Evolutionary conservation across 2,888 invertebrate species (phyloP).

Genomic region (Pseudanteris insignis): DNA sequence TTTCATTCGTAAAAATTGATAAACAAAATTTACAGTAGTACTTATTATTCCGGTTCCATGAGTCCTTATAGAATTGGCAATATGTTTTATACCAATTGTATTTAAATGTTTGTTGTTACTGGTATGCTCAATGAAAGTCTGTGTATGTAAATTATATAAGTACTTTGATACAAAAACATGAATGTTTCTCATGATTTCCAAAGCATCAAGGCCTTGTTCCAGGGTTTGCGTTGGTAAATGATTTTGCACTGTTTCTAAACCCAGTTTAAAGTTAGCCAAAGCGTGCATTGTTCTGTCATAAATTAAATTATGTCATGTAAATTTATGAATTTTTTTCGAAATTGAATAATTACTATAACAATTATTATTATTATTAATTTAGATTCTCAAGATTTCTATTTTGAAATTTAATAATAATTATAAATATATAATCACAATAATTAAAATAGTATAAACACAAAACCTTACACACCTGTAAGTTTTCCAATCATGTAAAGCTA

Average conservation of each 20-base stretch:
- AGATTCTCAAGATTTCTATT: too few species aligned
- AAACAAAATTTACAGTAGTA: slow-evolving; percentile 91
- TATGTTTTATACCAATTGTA: slow-evolving; percentile 93
- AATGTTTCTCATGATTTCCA: slow-evolving; percentile 96
- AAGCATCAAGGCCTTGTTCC: slow-evolving; percentile 95
- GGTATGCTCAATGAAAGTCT: slow-evolving; percentile 91
- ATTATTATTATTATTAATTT: too few species aligned
- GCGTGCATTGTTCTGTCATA: slow-evolving; percentile 96
- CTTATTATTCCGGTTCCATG: slow-evolving; percentile 97
- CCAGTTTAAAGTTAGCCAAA: slow-evolving; percentile 85
- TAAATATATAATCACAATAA: too few species aligned
- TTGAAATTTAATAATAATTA: too few species aligned
- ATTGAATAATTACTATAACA: too few species aligned
- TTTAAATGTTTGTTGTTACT: slow-evolving; percentile 94
- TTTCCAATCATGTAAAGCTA: slow-evolving; percentile 96
- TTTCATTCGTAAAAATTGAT: too few species aligned
- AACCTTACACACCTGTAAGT: slow-evolving; percentile 80
- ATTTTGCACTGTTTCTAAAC: slow-evolving; percentile 85
- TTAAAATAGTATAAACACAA: too few species aligned
- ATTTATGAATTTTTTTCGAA: too few species aligned
- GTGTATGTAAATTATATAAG: slow-evolving; percentile 94
- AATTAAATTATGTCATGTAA: too few species aligned
- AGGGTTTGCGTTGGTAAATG: slow-evolving; percentile 95
- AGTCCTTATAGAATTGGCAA: slow-evolving; percentile 95
- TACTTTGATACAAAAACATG: slow-evolving; percentile 93